Percentiles rank a stretch among this genome's conserved stretches.
These are phyloP conservation scores for Capitella teleta DNA, from an alignment of 1,140 invertebrate genomes.

Conservation along the genomic window DNA sequence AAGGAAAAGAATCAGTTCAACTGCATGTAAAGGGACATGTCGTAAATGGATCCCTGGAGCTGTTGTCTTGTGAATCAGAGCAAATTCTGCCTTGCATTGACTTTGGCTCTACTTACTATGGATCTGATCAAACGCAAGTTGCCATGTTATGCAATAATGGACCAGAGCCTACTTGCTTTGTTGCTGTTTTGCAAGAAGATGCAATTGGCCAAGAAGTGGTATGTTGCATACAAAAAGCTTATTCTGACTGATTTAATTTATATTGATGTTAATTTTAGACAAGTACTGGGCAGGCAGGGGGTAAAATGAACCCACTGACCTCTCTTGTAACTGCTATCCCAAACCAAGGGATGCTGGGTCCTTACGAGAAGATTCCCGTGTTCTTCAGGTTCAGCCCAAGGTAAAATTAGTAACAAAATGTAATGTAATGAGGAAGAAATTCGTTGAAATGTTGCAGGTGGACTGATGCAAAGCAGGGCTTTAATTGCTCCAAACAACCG, in stretches of 20 bases:
- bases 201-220: slow-evolving; percentile 39
- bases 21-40: slow-evolving; percentile 27
- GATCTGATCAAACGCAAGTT: slow-evolving; percentile 34
- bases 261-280: background rate
- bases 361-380: slow-evolving; percentile 39
- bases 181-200: slow-evolving; percentile 39
- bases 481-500: slow-evolving; percentile 24
- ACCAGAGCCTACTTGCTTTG: slow-evolving; percentile 37
- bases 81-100: slow-evolving; percentile 30
- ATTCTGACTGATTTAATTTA: background rate
- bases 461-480: slow-evolving; percentile 33
- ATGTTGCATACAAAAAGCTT: slow-evolving; percentile 5
- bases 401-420: slow-evolving; percentile 15
- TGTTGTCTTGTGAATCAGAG: slow-evolving; percentile 23
- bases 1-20: slow-evolving; percentile 21
- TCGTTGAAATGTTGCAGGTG: too few species aligned
- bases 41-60: slow-evolving; percentile 28
- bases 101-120: slow-evolving; percentile 41
- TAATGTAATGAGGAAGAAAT: too few species aligned
- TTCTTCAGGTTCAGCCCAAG: slow-evolving; percentile 41
- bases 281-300: background rate
- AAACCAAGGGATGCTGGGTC: slow-evolving; percentile 35
- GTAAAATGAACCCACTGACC: slow-evolving; percentile 29
- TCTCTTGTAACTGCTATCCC: slow-evolving; percentile 39
- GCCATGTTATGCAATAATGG: slow-evolving; percentile 38